Conservation (phyloP, 2,888 invertebrate genomes). For the Zaprionus obscuricornis region DNA sequence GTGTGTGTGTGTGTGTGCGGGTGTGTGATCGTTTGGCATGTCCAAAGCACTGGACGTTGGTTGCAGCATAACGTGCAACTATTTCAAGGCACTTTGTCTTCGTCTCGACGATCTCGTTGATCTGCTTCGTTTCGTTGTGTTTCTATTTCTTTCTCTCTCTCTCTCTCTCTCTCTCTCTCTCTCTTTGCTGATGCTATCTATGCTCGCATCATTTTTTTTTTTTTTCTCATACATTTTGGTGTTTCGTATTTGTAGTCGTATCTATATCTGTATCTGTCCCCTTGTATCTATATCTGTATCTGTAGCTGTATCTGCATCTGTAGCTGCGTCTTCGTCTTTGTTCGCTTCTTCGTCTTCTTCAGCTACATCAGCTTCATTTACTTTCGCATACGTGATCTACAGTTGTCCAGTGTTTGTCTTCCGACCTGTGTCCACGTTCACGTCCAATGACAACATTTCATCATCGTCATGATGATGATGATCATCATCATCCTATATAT, state of each 20-base stretch:
- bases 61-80: constrained; percentile 62
- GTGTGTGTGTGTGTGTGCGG: constrained; percentile 31
- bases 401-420: constrained; percentile 47
- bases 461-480: constrained; percentile 53
- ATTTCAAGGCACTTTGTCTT: constrained; percentile 55
- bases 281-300: constrained; percentile 4
- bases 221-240: too few relatives aligned
- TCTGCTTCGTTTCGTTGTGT: constrained; percentile 8
- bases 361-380: constrained; percentile 9
- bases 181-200: constrained; percentile 40
- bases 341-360: constrained; percentile 39
- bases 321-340: constrained; percentile 52
- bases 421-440: constrained; percentile 75
- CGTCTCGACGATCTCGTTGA: constrained; percentile 11
- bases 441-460: constrained; percentile 75
- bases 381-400: constrained; percentile 46
- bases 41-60: constrained; percentile 63
- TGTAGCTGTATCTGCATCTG: constrained; percentile 30
- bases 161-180: background rate
- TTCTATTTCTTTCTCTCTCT: background rate
- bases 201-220: constrained; percentile 50
- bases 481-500: constrained; percentile 25
- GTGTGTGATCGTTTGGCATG: constrained; percentile 66
- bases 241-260: constrained; percentile 42
- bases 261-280: constrained; percentile 22